A percentile compares a stretch with the other conserved stretches of the same genome.
Conservation (phyloP, 2,888 invertebrate species). For the Tribolium freemani region DNA sequence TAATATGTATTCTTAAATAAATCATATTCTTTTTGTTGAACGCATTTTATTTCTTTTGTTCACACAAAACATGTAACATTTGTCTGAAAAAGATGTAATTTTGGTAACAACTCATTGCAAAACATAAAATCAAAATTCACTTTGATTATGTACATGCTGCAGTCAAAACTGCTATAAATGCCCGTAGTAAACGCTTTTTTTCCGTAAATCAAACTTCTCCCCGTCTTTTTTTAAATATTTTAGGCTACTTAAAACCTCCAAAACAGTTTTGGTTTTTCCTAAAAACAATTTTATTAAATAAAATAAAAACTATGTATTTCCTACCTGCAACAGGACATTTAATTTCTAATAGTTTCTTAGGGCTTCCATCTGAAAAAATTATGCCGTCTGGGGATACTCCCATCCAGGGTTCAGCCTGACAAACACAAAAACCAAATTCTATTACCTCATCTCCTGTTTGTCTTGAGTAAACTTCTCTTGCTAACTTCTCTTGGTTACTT, state of each 20-base stretch:
- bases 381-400: too few relatives aligned
- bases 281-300: too few relatives aligned
- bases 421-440: too few relatives aligned
- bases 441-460: too few relatives aligned
- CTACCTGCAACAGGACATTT: too few relatives aligned
- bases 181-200: background rate
- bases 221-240: background rate
- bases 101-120: background rate
- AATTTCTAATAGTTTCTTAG: too few relatives aligned
- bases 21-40: background rate
- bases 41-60: background rate
- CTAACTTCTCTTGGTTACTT: too few relatives aligned
- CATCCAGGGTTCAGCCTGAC: too few relatives aligned
- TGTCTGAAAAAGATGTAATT: background rate
- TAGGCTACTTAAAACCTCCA: background rate
- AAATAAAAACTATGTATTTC: too few relatives aligned
- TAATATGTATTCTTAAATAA: background rate
- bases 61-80: background rate
- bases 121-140: background rate
- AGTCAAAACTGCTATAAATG: background rate
- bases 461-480: too few relatives aligned
- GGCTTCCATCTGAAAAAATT: too few relatives aligned
- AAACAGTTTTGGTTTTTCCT: background rate
- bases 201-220: background rate
- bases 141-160: background rate